These are phyloP conservation scores for Myotis myotis DNA, from an alignment of 2,797 vertebrate species.

Conservation along the genomic window DNA sequence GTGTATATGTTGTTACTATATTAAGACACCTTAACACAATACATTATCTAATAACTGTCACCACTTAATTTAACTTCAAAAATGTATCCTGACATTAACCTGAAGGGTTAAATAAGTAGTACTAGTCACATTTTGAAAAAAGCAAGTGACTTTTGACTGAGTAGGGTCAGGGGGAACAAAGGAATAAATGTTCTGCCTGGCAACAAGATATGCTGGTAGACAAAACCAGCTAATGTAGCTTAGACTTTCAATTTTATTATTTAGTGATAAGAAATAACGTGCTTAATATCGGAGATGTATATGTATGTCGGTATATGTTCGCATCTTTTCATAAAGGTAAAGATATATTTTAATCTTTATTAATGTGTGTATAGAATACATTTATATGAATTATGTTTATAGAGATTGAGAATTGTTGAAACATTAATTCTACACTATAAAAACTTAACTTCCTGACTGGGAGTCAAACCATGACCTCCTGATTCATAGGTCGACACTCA, in stretches of 20 bases:
- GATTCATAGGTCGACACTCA: no score
- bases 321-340: not conserved
- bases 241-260: conserved; percentile 2
- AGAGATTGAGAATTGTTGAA: not conserved
- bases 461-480: no score
- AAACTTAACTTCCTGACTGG: not conserved
- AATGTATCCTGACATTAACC: not conserved
- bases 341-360: not conserved
- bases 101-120: not conserved
- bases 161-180: not conserved
- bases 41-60: not conserved
- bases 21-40: not conserved
- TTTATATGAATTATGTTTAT: not conserved
- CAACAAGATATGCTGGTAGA: not conserved
- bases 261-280: not conserved
- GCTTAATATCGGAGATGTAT: not conserved
- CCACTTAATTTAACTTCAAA: not conserved
- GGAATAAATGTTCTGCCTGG: not conserved
- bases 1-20: not conserved
- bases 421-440: not conserved
- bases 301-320: not conserved
- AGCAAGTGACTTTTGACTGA: conserved; percentile 10
- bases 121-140: not conserved
- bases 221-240: not conserved
- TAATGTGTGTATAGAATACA: not conserved